These are phyloP conservation scores for Cyrtodaria siliqua DNA, from an alignment of 2,888 invertebrate species.

Conservation along the genomic window DNA sequence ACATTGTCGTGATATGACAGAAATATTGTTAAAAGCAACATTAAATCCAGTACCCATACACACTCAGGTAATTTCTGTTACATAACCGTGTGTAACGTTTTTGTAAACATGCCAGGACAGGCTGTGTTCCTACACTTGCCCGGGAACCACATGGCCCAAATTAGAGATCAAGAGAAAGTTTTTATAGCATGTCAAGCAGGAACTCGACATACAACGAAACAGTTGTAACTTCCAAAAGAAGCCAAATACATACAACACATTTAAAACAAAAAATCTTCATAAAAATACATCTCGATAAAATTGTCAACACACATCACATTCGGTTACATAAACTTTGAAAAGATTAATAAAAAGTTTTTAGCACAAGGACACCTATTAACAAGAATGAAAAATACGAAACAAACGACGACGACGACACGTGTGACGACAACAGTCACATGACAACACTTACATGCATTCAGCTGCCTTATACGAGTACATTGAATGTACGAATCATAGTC, in stretches of 20 bases:
- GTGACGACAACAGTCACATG: too few species aligned
- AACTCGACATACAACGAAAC: not conserved
- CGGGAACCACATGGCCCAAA: too few species aligned
- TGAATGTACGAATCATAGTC: not conserved
- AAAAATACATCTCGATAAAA: conserved; percentile 2
- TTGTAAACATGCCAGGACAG: too few species aligned
- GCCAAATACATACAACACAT: not conserved
- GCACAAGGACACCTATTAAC: not conserved
- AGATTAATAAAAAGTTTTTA: conserved; percentile 4
- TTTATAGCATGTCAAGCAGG: conserved; percentile 6
- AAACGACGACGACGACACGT: too few species aligned
- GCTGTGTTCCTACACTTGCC: too few species aligned
- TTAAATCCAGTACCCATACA: too few species aligned
- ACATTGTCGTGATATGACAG: too few species aligned
- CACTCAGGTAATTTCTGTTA: too few species aligned
- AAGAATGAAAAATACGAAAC: too few species aligned
- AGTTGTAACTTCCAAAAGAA: not conserved
- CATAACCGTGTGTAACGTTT: too few species aligned
- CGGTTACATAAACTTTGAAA: conserved; percentile 6
- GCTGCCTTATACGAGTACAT: conserved; percentile 8
- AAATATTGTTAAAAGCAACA: too few species aligned
- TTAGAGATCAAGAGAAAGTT: conserved; percentile 6
- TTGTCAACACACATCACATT: conserved; percentile 8
- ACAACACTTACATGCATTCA: not conserved
- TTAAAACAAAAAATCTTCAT: not conserved